phyloP scores from a whole-genome alignment of 2,888 invertebrate genomes.

The Melanargia galathea region DNA sequence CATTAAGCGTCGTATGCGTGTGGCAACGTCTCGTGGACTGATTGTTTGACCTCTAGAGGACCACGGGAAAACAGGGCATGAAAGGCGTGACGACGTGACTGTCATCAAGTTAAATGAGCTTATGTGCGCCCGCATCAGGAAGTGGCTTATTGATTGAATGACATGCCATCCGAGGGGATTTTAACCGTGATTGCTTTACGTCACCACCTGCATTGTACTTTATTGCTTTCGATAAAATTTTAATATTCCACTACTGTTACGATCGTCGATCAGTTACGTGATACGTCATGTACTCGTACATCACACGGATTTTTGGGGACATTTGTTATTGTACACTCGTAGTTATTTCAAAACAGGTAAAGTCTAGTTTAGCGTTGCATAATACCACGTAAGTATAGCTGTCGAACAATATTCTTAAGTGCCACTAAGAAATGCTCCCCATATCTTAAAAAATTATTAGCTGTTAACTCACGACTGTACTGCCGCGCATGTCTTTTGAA shows the following conservation, averaged over 20 bases:
- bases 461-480: conserved; percentile 54
- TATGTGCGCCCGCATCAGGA: conserved; percentile 77
- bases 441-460: conserved; percentile 62
- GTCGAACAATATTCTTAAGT: conserved; percentile 43
- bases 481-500: conserved; percentile 53
- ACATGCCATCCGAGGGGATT: conserved; percentile 58
- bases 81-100: conserved; percentile 68
- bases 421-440: conserved; percentile 50
- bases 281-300: conserved; percentile 13
- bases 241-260: conserved; percentile 11
- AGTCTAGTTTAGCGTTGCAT: conserved; percentile 15
- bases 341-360: conserved; percentile 14
- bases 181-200: conserved; percentile 55
- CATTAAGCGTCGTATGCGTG: conserved; percentile 61
- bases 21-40: conserved; percentile 60
- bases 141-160: conserved; percentile 72
- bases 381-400: background rate
- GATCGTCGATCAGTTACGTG: conserved; percentile 14
- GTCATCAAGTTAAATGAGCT: conserved; percentile 73
- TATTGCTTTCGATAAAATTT: conserved; percentile 18
- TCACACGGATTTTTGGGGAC: background rate
- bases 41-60: conserved; percentile 75
- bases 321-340: conserved; percentile 10
- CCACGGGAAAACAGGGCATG: conserved; percentile 71
- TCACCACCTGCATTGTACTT: conserved; percentile 43